Evolutionary conservation across 1,140 invertebrate species (phyloP), one percentile per base, ranked within the genome.

Genomic region (Cotesia glomerata): DNA sequence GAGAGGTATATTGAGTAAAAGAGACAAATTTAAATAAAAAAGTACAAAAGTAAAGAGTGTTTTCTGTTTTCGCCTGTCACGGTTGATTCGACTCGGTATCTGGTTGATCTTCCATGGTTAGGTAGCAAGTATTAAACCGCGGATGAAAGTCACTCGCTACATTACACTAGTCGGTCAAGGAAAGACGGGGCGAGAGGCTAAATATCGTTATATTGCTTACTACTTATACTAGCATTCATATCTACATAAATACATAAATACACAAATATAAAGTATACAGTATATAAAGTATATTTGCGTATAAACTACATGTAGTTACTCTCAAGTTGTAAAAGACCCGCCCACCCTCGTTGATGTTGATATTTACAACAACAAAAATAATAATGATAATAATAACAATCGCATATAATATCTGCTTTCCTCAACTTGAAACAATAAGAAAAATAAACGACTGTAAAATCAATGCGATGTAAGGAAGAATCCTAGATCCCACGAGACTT

Each of bases 81-180:
- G 68, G 56, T 70, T 52, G 45, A 36, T 70, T 70, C 56, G 59
- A 45, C 39, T 18, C 68, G 68, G 58, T 70, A 62, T 11, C 45
- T 65, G 49, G 16, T 45, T 51, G 69, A 71, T 72, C 63, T 18
- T 66, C 70, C 62, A 69, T 68, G 71, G 56, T 64, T 45, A 45
- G 52, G 56, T 45, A 14, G 58, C 18, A 58, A 49, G 65, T 69
- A 63, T 64, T 59, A 73, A 69, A 64, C 36, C 62, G 36, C 72
- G 66, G 49, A 73, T 69, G 67, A 69, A 69, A 69, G 72, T 63
- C 65, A 64, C 56, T 73, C 61, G 66, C 5, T 7, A 45, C 39
- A 45, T 45, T 45, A 45, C 39, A 45, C 66, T 69, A 73, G 70
- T 72, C 72, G 66, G 65, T 73, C 72, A 69, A 70, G 73, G 73